phyloP scores from a whole-genome alignment of 1,140 invertebrate species.

The Pararge aegeria region DNA sequence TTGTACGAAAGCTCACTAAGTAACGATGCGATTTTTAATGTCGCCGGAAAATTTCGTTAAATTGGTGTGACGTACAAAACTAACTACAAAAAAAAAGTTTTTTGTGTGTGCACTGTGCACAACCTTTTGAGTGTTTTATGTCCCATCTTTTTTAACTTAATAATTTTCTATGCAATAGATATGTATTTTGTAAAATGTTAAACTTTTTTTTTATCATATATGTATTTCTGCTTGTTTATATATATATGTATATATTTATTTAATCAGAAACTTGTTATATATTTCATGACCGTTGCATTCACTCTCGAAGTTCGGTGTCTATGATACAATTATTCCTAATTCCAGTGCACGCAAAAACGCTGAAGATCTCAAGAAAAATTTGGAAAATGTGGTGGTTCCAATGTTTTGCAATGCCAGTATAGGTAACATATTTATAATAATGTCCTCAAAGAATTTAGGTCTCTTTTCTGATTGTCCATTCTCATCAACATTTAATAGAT shows the following conservation, averaged over 20 bases:
- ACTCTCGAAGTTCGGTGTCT: slow-evolving; percentile 67
- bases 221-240: no score
- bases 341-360: slow-evolving; percentile 96
- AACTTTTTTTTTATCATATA: no score
- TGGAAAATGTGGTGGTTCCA: slow-evolving; percentile 96
- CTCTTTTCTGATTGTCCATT: slow-evolving; percentile 70
- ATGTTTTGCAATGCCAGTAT: slow-evolving; percentile 96
- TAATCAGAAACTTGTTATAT: slow-evolving; percentile 25
- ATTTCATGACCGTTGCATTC: slow-evolving; percentile 43
- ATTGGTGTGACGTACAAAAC: no score
- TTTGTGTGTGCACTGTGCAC: no score
- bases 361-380: slow-evolving; percentile 92
- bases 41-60: no score
- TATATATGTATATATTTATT: slow-evolving; percentile 9
- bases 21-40: no score
- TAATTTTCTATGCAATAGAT: no score
- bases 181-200: no score
- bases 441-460: slow-evolving; percentile 71
- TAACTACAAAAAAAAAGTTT: no score
- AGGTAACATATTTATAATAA: slow-evolving; percentile 81
- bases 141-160: no score
- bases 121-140: no score
- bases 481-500: slow-evolving; percentile 62
- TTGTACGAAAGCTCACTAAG: no score
- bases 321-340: slow-evolving; percentile 79